phyloP scores from a whole-genome alignment of 2,888 invertebrate species.

The Lordiphosa andalusiaca region DNA sequence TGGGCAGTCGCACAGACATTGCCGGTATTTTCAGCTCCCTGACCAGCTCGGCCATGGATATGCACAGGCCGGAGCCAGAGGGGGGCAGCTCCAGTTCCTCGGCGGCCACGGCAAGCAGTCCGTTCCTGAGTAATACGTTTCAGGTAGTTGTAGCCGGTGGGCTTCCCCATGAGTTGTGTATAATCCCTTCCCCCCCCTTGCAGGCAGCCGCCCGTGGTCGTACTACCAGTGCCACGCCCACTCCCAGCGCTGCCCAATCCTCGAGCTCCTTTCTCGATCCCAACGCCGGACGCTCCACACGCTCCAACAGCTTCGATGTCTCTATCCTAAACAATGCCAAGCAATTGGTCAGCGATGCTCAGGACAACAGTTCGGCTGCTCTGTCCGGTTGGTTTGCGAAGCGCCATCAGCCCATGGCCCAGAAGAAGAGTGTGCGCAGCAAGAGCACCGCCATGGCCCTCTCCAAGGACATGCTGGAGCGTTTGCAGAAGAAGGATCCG shows the following conservation, averaged over 20 bases:
- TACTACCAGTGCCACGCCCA: conserved; percentile 68
- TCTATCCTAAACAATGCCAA: conserved; percentile 84
- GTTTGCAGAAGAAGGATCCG: conserved; percentile 82
- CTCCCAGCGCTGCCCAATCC: conserved; percentile 37
- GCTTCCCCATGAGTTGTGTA: too few relatives aligned
- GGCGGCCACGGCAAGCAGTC: conserved; percentile 50
- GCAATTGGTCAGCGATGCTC: conserved; percentile 79
- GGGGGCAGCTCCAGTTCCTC: conserved; percentile 59
- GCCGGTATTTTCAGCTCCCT: conserved; percentile 86
- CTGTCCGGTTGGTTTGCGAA: conserved; percentile 89
- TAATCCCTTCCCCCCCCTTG: neutral
- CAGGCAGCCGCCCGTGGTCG: conserved; percentile 59
- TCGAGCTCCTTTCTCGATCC: conserved; percentile 76
- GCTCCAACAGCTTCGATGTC: conserved; percentile 92
- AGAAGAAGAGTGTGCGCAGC: conserved; percentile 82
- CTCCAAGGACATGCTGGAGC: conserved; percentile 84
- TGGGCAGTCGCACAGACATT: conserved; percentile 91
- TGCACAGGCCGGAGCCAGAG: conserved; percentile 74
- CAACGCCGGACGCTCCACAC: conserved; percentile 82
- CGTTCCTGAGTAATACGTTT: conserved; percentile 53
- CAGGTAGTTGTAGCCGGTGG: conserved; percentile 17
- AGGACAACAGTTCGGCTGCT: conserved; percentile 81
- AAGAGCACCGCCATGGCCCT: conserved; percentile 81
- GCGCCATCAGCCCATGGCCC: conserved; percentile 88
- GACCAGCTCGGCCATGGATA: conserved; percentile 90